Percentiles rank a stretch among this genome's conserved stretches.
Conservation (phyloP, 2,888 invertebrate genomes). For the Cheilosia vulpina region DNA sequence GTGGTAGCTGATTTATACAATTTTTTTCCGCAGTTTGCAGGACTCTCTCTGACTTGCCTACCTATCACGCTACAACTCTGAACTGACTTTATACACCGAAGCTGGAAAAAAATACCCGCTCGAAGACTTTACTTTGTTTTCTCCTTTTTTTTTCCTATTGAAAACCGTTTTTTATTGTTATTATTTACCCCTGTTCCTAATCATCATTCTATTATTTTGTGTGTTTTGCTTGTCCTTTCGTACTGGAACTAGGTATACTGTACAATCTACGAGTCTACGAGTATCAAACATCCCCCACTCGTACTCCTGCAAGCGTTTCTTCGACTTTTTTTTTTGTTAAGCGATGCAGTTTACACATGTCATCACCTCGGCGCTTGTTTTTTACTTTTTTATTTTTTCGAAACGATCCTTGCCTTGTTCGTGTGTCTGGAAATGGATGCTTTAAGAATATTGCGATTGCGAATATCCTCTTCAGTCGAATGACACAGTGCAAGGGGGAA, state of each 20-base stretch:
- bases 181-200: constrained; percentile 60
- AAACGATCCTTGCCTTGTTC: constrained; percentile 4
- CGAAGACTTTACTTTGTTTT: constrained; percentile 13
- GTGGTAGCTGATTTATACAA: constrained; percentile 69
- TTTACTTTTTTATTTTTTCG: not conserved
- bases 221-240: constrained; percentile 19
- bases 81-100: constrained; percentile 23
- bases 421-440: constrained; percentile 1
- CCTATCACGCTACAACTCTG: not conserved
- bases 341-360: constrained; percentile 32
- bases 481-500: not conserved
- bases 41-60: constrained; percentile 22
- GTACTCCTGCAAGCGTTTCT: not conserved
- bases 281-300: not conserved
- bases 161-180: constrained; percentile 36
- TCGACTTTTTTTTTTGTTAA: constrained; percentile 2
- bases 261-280: not conserved
- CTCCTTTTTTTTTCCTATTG: constrained; percentile 23
- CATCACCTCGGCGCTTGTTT: constrained; percentile 30
- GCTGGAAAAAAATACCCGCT: constrained; percentile 30
- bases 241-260: not conserved
- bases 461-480: constrained; percentile 29
- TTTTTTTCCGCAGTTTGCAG: constrained; percentile 21
- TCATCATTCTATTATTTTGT: constrained; percentile 67
- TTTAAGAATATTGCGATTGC: constrained; percentile 31